phyloP scores from a whole-genome alignment of 1,140 invertebrate species.

The Listronotus oregonensis region DNA sequence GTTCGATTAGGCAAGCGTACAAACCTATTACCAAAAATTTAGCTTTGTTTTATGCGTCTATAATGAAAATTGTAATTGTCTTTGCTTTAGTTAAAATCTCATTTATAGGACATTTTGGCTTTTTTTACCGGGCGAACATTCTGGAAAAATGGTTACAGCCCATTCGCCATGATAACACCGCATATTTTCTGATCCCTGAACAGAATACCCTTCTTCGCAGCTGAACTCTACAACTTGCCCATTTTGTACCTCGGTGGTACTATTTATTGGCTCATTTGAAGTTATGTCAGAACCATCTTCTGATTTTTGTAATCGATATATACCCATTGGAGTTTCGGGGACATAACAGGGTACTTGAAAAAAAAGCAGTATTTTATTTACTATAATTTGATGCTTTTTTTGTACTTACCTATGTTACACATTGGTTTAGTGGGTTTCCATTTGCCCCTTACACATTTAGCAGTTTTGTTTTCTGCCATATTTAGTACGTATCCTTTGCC shows the following conservation, averaged over 20 bases:
- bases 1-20: too few species aligned
- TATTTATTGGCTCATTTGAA: constrained; percentile 57
- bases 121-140: constrained; percentile 71
- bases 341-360: constrained; percentile 70
- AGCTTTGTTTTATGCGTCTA: too few species aligned
- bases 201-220: constrained; percentile 70
- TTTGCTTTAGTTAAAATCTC: too few species aligned
- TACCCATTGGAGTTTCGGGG: constrained; percentile 66
- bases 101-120: too few species aligned
- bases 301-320: constrained; percentile 62
- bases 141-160: constrained; percentile 73
- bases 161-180: constrained; percentile 80
- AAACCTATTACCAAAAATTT: too few species aligned
- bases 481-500: constrained; percentile 75
- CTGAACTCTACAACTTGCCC: constrained; percentile 68
- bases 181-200: constrained; percentile 71
- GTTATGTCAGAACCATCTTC: constrained; percentile 46
- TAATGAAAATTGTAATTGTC: too few species aligned
- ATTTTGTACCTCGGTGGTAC: constrained; percentile 64
- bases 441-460: constrained; percentile 74
- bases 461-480: constrained; percentile 73
- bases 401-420: constrained; percentile 73
- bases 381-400: constrained; percentile 7
- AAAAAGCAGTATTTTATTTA: too few species aligned
- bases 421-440: constrained; percentile 82